Base-by-base conservation (phyloP, 2,113 vertebrate species). In the Oryzias curvinotus region DNA sequence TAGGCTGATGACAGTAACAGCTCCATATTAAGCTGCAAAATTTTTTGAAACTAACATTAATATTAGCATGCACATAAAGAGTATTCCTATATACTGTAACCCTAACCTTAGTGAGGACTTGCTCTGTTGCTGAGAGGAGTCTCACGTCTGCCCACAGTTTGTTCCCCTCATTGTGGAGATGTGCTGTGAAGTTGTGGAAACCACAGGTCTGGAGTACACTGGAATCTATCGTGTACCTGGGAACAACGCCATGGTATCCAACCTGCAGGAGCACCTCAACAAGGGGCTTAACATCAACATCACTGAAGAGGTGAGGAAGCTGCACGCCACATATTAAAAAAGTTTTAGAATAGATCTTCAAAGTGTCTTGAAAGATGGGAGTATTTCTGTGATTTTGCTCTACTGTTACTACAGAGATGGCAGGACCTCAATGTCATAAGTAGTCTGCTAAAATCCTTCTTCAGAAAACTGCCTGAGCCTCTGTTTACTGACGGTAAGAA, bases 401-500 rank as follows among this genome's bases (percentile, higher is more conserved):
- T 3, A 43, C 1, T 66, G 16, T 82, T n/a, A 71, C 78, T 80
- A 52, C 85, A 97, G 97, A 93, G 94, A 67, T 98, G 96, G 95
- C 96, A 98, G 83, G 97, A 99, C 73, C 90, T 96, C 72, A 99
- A 99, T 0, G 96, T 98, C 41, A 95, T 99, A 82, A 98, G 96
- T 91, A 99, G 97, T 79, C 90, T 99, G 25, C 86, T 99, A 41
- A 99, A 99, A 67, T 95, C 94, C 41, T 99, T 98, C 89, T 98
- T 98, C 87, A 82, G 96, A 43, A 99, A 98, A 75, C 92, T 98
- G 2, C 96, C 97, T 0, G 95, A 99, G 85, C 97, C 97, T 5
- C 91, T 99, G 5, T 99, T 99, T 85, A 99, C 97, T 0, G 95
- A 99, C 0, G 94, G 96, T 97, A 83, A 91, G 92, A 73, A 36